phyloP scores from a whole-genome alignment of 2,113 vertebrate genomes.

The Jacana jacana region DNA sequence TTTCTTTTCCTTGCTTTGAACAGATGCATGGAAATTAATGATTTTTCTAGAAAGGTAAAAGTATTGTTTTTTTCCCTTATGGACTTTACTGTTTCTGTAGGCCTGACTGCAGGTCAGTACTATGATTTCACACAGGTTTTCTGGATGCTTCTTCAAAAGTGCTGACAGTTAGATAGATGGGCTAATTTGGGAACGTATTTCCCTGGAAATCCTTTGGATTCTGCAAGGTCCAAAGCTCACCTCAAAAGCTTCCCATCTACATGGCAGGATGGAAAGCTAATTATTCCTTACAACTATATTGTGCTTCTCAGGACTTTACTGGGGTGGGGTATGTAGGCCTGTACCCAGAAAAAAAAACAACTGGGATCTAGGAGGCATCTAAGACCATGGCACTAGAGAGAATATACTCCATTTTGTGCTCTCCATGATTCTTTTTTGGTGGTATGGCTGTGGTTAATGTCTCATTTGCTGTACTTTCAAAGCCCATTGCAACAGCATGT shows the following conservation, averaged over 20 bases:
- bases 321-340: background rate
- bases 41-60: background rate
- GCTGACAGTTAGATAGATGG: background rate
- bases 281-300: background rate
- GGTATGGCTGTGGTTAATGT: background rate
- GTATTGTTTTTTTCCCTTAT: background rate
- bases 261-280: background rate
- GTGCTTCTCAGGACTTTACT: background rate
- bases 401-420: background rate
- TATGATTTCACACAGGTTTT: background rate
- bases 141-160: background rate
- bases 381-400: background rate
- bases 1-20: background rate
- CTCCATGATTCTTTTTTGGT: background rate
- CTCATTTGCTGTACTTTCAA: background rate
- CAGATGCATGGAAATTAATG: background rate
- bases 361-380: background rate
- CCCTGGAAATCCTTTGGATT: background rate
- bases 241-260: background rate
- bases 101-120: background rate
- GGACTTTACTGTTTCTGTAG: background rate
- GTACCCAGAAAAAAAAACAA: background rate
- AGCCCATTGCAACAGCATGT: background rate
- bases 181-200: background rate
- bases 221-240: background rate